Base-by-base conservation (phyloP, 2,797 vertebrate genomes). In the Gephyroberyx darwinii region DNA sequence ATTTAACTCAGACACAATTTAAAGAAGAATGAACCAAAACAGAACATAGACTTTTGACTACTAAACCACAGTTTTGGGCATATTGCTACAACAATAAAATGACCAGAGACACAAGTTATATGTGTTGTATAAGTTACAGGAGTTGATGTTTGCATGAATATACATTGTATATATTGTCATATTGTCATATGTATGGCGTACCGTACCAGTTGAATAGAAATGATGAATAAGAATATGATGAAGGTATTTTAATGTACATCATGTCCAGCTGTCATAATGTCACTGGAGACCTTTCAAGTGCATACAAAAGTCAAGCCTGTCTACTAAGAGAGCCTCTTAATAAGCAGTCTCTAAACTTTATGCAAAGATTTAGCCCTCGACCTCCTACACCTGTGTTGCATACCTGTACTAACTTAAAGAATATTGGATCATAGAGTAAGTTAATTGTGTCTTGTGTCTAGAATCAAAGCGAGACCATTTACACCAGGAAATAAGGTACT, bases 391-490 rank as follows among this genome's bases (percentile, higher is more conserved):
- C 52, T 64, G 67, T 8, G 37, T 50, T 55, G 74, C 80, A 87
- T 47, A 22, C 2, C 60, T 19, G 54, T 26, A 5, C 65, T 22
- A 41, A 80, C 86, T 75, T 64, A 85, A 81, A 65, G 84, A 73
- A 82, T 77, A 86, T 77, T 66, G 57, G 51, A 48, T 60, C 64
- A 60, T 8, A n/a, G 19, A 59, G 52, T 4, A n/a, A 22, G 22
- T 65, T 60, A 65, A 30, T 52, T 77, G 48, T 83, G 64, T 2
- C 6, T 16, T 43, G 12, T 63, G 79, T 73, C 77, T 71, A 13
- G 6, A 75, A 77, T 76, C 57, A 73, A 69, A 60, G 65, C 59
- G 54, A 59, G 61, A 67, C 69, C 20, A 84, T 87, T 87, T 78
- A 69, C 41, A 50, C 63, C 58, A 5, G 79, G 54, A 82, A 74